Evolutionary conservation across 1,140 invertebrate genomes (phyloP).

Genomic region (Danaus plexippus): DNA sequence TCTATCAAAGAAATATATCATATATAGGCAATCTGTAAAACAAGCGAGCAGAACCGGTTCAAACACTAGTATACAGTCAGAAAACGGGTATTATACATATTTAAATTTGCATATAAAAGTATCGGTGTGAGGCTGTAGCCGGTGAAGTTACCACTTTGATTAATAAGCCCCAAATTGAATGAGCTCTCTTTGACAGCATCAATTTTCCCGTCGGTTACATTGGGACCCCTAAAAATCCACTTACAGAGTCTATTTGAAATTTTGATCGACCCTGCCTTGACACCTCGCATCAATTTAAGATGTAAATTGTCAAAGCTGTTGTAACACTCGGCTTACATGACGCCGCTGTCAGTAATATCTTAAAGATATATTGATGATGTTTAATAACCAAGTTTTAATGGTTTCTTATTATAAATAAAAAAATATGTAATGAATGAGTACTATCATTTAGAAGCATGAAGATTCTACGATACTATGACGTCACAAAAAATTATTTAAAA

Average conservation of each 20-base stretch:
- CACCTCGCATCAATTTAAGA: constrained; percentile 66
- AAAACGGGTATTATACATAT: too few relatives aligned
- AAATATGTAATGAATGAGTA: too few relatives aligned
- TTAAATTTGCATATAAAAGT: too few relatives aligned
- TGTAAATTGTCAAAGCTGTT: constrained; percentile 66
- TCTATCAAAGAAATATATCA: too few relatives aligned
- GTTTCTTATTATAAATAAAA: too few relatives aligned
- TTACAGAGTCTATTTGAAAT: constrained; percentile 66
- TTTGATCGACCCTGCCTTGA: constrained; percentile 67
- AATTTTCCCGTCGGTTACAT: constrained; percentile 59
- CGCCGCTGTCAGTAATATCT: background rate
- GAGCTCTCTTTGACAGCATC: constrained; percentile 63
- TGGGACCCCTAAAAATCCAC: constrained; percentile 63
- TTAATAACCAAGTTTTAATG: too few relatives aligned
- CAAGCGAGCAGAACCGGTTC: too few relatives aligned
- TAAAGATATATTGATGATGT: too few relatives aligned
- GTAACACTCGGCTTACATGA: constrained; percentile 37
- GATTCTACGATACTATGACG: too few relatives aligned
- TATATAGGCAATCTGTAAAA: too few relatives aligned
- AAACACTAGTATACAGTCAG: too few relatives aligned
- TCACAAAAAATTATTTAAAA: background rate
- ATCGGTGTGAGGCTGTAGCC: too few relatives aligned
- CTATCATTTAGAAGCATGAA: background rate
- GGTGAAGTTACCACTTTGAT: constrained; percentile 31
- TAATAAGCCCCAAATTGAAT: constrained; percentile 67